phyloP scores from a whole-genome alignment of 2,888 invertebrate species.

The Cremastinae sp. region DNA sequence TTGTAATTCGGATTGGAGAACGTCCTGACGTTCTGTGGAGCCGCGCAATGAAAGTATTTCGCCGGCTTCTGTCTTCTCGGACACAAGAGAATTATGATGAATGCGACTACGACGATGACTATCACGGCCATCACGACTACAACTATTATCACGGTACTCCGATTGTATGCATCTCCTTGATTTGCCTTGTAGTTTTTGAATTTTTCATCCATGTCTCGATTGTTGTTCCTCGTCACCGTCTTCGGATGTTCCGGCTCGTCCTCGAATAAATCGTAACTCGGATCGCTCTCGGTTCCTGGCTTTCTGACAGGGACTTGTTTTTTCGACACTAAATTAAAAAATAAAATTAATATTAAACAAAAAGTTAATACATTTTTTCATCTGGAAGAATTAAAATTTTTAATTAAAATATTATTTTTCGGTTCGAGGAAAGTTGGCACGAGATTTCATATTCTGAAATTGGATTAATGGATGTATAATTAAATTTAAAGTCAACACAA shows the following conservation, averaged over 20 bases:
- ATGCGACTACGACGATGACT: conserved; percentile 75
- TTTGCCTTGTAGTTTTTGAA: conserved; percentile 74
- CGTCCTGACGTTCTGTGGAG: conserved; percentile 88
- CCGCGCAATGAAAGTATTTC: conserved; percentile 81
- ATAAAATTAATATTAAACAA: neutral
- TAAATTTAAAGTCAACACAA: too few relatives aligned
- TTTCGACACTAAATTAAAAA: conserved; percentile 72
- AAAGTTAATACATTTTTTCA: too few relatives aligned
- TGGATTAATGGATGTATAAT: too few relatives aligned
- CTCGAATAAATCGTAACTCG: conserved; percentile 73
- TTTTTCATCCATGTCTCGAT: conserved; percentile 72
- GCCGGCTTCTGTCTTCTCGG: conserved; percentile 80
- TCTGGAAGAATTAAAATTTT: too few relatives aligned
- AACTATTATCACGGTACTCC: conserved; percentile 79
- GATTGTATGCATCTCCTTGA: conserved; percentile 77
- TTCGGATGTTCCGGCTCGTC: conserved; percentile 70
- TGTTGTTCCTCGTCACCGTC: conserved; percentile 62
- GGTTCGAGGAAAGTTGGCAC: too few relatives aligned
- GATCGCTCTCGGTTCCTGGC: conserved; percentile 73
- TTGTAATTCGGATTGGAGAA: conserved; percentile 95
- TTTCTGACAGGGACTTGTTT: conserved; percentile 74
- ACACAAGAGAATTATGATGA: conserved; percentile 78
- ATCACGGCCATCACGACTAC: conserved; percentile 78
- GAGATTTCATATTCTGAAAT: too few relatives aligned
- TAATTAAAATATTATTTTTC: too few relatives aligned